These are phyloP conservation scores for Chloroclysta siterata DNA, from an alignment of 2,888 invertebrate genomes.

Conservation along the genomic window DNA sequence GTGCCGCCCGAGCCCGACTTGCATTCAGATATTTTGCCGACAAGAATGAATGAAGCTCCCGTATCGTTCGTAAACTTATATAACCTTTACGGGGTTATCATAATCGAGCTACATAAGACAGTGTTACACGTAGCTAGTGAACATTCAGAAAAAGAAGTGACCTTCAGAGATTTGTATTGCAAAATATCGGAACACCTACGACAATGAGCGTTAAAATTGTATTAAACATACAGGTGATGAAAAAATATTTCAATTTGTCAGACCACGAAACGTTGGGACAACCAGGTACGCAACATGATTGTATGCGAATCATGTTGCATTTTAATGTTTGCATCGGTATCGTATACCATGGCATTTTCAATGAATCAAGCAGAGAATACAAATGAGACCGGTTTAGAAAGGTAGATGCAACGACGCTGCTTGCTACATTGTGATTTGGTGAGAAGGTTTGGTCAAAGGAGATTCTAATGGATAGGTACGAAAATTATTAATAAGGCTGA, in stretches of 20 bases:
- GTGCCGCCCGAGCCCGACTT: conserved; percentile 46
- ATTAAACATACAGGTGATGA: not conserved
- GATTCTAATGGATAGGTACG: not conserved
- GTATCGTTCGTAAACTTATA: conserved; percentile 45
- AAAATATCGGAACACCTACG: not conserved
- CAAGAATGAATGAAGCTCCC: conserved; percentile 58
- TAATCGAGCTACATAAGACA: conserved; percentile 12
- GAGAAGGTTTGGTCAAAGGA: not conserved
- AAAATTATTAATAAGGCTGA: not conserved
- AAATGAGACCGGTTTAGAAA: conserved; percentile 42
- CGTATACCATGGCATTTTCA: conserved; percentile 34
- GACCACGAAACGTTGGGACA: conserved; percentile 11
- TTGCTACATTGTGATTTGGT: conserved; percentile 6
- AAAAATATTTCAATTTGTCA: conserved; percentile 13
- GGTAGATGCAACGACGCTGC: conserved; percentile 27
- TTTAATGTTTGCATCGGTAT: conserved; percentile 36
- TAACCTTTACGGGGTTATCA: conserved; percentile 37
- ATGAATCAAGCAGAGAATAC: conserved; percentile 40
- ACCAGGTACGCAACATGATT: conserved; percentile 8
- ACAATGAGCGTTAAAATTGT: not conserved
- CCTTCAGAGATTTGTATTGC: conserved; percentile 1
- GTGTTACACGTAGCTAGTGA: conserved; percentile 4
- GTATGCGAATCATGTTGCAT: conserved; percentile 33
- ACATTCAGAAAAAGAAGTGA: conserved; percentile 4
- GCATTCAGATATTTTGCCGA: conserved; percentile 59